Evolutionary conservation across 2,888 invertebrate genomes (phyloP), one percentile per base, ranked within the genome.

Genomic region (Fragum fragum): DNA sequence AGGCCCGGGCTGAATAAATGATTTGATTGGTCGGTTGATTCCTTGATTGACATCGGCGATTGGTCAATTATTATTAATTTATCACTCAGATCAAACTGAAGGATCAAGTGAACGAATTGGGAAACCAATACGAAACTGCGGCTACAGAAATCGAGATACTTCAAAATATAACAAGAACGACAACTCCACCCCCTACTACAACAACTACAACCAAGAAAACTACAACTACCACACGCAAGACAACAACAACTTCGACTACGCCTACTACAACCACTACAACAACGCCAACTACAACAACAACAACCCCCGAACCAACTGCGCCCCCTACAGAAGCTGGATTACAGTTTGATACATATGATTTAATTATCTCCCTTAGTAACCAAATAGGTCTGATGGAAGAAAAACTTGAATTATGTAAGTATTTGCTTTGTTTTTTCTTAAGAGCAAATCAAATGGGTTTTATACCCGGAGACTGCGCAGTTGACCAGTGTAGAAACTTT

Each of bases 341-440:
- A n/a, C 63, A 79, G 29, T 76, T 71, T 32, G 70, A 76, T n/a
- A 69, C 79, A 16, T 83, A 87, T 21, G 87, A 87, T 63, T 63
- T 87, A 39, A 73, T 89, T 32, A 81, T 83, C 26, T 90, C 90
- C 5, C 84, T 90, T 9, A 91, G 89, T 73, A 82, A 88, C 69
- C 90, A 91, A 83, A 90, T 90, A 7, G 87, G 89, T 0, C 79
- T 89, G n/a, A 78, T 90, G 78, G 90, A 90, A 63, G 90, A 90
- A 66, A 81, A 86, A 23, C 83, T 90, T 28, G 89, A 88, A 36
- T 73, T 84, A 28, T 91, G 90, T 90, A 79, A 88, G 89, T 85
- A 28, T 47, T 61, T 23, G n/a, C 6, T 9, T 53, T n/a, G n/a
- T n/a, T n/a, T n/a, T n/a, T n/a, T 47, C 1, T 47, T 2, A 18